These are phyloP conservation scores for Tetragonula carbonaria DNA, from an alignment of 2,888 invertebrate species.

Conservation along the genomic window DNA sequence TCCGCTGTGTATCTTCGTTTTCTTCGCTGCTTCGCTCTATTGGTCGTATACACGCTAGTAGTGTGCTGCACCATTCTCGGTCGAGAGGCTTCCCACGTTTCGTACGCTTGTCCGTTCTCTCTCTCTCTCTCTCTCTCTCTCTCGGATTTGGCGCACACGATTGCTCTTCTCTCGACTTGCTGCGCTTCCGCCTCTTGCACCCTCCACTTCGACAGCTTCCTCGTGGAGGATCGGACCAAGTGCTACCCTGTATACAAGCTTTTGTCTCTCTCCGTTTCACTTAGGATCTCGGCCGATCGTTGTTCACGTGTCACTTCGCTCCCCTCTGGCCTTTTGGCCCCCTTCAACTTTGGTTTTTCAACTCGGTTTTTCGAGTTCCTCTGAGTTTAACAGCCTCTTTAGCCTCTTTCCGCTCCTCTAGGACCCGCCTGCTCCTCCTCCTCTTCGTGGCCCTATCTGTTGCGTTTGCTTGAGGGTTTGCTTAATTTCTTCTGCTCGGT, in stretches of 20 bases:
- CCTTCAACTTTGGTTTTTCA: conserved; percentile 8
- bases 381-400: conserved; percentile 7
- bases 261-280: conserved; percentile 36
- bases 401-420: conserved; percentile 3
- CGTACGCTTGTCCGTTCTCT: not conserved
- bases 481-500: not conserved
- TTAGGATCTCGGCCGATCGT: conserved; percentile 15
- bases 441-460: conserved; percentile 19
- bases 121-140: not conserved
- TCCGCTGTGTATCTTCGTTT: conserved; percentile 60
- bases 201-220: conserved; percentile 31
- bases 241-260: not conserved
- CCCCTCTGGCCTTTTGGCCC: not conserved
- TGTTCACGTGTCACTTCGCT: conserved; percentile 23
- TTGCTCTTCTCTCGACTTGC: conserved; percentile 39
- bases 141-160: conserved; percentile 25
- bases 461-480: conserved; percentile 9
- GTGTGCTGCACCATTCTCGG: not conserved
- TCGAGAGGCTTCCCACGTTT: conserved; percentile 10
- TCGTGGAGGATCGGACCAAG: conserved; percentile 8
- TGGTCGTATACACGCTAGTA: not conserved
- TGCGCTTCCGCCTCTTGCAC: conserved; percentile 41
- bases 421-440: not conserved
- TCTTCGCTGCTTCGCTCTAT: conserved; percentile 7
- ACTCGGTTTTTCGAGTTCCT: not conserved